Base-by-base conservation (phyloP, 1,140 invertebrate genomes). In the Lucilia cuprina region DNA sequence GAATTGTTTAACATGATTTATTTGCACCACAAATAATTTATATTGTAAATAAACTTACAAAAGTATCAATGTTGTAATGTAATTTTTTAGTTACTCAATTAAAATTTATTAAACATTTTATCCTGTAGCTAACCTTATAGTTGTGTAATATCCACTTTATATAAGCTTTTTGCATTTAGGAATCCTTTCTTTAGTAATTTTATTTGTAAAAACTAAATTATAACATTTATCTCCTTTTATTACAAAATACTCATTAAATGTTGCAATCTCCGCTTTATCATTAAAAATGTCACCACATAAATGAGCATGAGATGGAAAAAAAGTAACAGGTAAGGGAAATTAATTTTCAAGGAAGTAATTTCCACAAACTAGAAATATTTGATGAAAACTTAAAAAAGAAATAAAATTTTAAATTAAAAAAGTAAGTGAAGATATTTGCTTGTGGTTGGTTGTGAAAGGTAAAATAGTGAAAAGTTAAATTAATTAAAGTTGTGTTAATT, bases 201-300 rank as follows among this genome's bases (percentile, higher is more conserved):
- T 2, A 55, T 55, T 55, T 55, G 13, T 55, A 55, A 12, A 17
- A 55, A n/a, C 19, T 21, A 70, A 19, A 9, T 65, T n/a, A 65
- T 70, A 21, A 21, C 65, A 19, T 19, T 70, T 19, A 70, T 70
- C 65, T 70, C 65, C 65, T 17, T 70, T 70, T 70, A n/a, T 19
- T n/a, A 70, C 65, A 70, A 70, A 70, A 70, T n/a, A 70, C 7
- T 70, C 65, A 70, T 70, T 70, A 70, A 30, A n/a, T 70, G 35
- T 80, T 21, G 77, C 77, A 80, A 80, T 80, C 77, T 80, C 77
- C 77, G 77, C n/a, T 49, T 49, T 21, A 19, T 47, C 41, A 80
- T 80, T 21, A 80, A 50, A 21, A 30, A 80, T 50, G 41, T 49
- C 77, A 80, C 47, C 47, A 41, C 77, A 80, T 21, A 4, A 19